These are phyloP conservation scores for Horisme vitalbata DNA, from an alignment of 2,888 invertebrate genomes.

Conservation along the genomic window DNA sequence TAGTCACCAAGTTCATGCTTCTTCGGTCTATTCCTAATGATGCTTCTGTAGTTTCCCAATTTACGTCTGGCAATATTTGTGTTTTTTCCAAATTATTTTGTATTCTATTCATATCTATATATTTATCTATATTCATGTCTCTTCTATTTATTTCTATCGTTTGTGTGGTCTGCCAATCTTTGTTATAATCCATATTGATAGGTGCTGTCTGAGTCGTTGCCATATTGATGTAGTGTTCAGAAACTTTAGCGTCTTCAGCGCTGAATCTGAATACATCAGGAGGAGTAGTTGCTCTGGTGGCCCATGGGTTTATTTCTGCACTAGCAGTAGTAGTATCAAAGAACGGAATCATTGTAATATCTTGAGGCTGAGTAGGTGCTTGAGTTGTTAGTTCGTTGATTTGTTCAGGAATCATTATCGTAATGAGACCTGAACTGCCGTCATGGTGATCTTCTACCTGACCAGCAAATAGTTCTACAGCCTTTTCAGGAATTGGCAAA, in stretches of 20 bases:
- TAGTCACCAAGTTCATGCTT: conserved; percentile 27
- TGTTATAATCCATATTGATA: conserved; percentile 27
- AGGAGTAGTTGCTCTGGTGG: conserved; percentile 49
- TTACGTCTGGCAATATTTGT: conserved; percentile 21
- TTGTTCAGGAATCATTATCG: conserved; percentile 42
- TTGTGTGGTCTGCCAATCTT: conserved; percentile 18
- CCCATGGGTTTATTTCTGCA: conserved; percentile 43
- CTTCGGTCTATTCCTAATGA: conserved; percentile 30
- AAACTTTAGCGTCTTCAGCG: conserved; percentile 69
- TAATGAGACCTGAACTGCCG: conserved; percentile 70
- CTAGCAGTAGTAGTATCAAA: conserved; percentile 40
- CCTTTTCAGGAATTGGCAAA: conserved; percentile 43
- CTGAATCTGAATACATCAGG: conserved; percentile 66
- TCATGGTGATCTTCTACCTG: conserved; percentile 68
- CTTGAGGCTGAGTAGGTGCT: not conserved
- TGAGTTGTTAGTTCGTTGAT: conserved; percentile 7
- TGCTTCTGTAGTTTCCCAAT: conserved; percentile 26
- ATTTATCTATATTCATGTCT: not conserved
- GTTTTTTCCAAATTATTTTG: conserved; percentile 12
- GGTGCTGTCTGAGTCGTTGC: conserved; percentile 26
- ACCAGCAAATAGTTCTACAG: conserved; percentile 51
- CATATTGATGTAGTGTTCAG: conserved; percentile 53
- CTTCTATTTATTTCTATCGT: not conserved
- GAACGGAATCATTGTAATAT: conserved; percentile 16
- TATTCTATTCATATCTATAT: not conserved